phyloP scores from a whole-genome alignment of 2,797 vertebrate species.

The Propithecus deckenii region DNA sequence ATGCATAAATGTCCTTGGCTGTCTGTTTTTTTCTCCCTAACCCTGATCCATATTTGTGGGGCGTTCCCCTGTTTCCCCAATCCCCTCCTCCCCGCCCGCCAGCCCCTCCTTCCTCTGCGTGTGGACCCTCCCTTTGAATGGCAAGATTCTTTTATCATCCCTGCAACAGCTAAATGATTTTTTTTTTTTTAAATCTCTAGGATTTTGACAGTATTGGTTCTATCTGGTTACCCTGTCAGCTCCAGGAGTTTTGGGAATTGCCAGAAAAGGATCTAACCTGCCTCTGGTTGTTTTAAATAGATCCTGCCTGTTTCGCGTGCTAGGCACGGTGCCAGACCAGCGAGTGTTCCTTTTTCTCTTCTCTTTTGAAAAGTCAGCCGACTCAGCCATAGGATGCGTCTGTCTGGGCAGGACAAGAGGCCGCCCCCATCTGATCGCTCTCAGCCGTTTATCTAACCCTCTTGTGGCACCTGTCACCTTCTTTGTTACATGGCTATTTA shows the following conservation, averaged over 20 bases:
- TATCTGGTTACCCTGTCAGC: background rate
- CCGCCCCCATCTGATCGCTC: background rate
- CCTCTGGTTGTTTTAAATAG: background rate
- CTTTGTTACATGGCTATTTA: background rate
- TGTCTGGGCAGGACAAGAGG: background rate
- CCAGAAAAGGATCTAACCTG: constrained; percentile 30
- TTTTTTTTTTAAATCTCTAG: background rate
- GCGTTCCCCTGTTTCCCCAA: background rate
- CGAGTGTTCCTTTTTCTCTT: constrained; percentile 2
- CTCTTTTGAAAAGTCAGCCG: constrained; percentile 44
- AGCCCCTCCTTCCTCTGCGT: background rate
- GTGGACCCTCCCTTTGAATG: background rate
- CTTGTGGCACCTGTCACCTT: constrained; percentile 42
- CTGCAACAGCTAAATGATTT: background rate
- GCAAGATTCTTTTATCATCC: background rate
- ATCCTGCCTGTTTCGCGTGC: background rate
- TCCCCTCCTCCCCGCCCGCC: background rate
- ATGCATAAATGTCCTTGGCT: constrained; percentile 81
- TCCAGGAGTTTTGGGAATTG: constrained; percentile 45
- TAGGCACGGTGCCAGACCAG: background rate
- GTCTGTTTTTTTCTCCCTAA: background rate
- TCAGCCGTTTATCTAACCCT: background rate
- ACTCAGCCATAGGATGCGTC: background rate
- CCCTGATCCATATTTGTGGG: constrained; percentile 74
- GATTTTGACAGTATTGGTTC: background rate